These are phyloP conservation scores for Calidris pugnax DNA, from an alignment of 2,113 vertebrate species.

Conservation along the genomic window DNA sequence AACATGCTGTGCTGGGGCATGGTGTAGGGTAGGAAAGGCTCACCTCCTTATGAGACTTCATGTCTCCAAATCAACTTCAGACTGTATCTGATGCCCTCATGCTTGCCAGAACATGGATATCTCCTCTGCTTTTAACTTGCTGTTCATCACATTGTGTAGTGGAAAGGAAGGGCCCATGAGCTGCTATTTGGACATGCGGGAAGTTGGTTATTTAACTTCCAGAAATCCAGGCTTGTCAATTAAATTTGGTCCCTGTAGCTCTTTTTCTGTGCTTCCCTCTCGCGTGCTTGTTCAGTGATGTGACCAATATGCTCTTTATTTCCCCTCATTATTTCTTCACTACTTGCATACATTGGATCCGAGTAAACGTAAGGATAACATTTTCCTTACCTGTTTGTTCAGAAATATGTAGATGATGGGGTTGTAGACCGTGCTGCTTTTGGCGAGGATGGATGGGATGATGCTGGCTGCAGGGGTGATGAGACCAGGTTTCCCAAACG, in stretches of 20 bases:
- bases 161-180: background rate
- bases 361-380: fast-evolving
- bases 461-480: conserved; percentile 72
- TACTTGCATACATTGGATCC: background rate
- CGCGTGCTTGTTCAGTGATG: background rate
- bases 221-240: background rate
- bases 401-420: conserved; percentile 81
- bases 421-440: conserved; percentile 80
- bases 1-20: background rate
- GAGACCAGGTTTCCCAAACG: conserved; percentile 73
- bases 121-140: background rate
- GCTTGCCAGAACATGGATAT: background rate
- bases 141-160: background rate
- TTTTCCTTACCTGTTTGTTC: conserved; percentile 79
- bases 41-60: no score
- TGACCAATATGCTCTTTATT: background rate
- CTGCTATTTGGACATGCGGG: background rate
- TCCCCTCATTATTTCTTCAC: background rate
- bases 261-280: background rate
- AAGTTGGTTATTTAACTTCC: background rate
- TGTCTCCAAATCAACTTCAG: background rate
- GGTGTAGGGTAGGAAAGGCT: background rate
- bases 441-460: conserved; percentile 79
- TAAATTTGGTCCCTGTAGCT: background rate
- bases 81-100: background rate